phyloP scores from a whole-genome alignment of 2,113 vertebrate genomes.

The Hippolais icterina region DNA sequence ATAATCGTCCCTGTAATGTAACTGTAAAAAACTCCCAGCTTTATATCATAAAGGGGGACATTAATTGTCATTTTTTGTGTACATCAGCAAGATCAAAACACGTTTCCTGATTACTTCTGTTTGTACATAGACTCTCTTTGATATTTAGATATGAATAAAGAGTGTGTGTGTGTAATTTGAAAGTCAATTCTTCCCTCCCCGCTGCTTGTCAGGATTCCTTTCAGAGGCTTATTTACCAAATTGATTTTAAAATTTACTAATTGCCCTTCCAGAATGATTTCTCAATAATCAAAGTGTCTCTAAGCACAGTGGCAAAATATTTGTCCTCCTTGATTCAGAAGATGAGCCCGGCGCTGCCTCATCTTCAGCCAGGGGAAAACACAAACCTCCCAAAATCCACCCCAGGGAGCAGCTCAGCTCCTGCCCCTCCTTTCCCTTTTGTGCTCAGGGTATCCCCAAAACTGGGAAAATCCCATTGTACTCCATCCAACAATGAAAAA shows the following conservation, averaged over 20 bases:
- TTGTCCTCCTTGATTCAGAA: background rate
- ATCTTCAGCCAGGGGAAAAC: background rate
- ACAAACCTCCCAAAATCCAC: background rate
- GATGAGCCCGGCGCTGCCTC: background rate
- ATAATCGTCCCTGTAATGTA: slow-evolving; percentile 53
- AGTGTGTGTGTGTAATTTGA: slow-evolving; percentile 30
- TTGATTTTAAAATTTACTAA: slow-evolving; percentile 41
- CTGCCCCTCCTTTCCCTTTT: accelerated
- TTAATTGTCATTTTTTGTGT: slow-evolving; percentile 63
- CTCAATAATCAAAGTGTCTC: slow-evolving; percentile 44
- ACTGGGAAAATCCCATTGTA: accelerated
- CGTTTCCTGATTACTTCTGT: slow-evolving; percentile 43
- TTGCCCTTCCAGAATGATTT: slow-evolving; percentile 36
- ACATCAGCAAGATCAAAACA: slow-evolving; percentile 65
- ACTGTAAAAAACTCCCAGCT: slow-evolving; percentile 45
- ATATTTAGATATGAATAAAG: slow-evolving; percentile 52
- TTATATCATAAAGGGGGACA: slow-evolving; percentile 41
- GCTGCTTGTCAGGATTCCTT: slow-evolving; percentile 38
- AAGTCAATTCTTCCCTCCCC: slow-evolving; percentile 43
- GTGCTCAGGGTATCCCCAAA: accelerated
- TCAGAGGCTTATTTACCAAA: slow-evolving; percentile 43
- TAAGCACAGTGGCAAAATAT: background rate
- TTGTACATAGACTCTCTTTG: slow-evolving; percentile 40
- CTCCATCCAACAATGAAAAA: accelerated
- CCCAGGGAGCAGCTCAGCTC: background rate